These are phyloP conservation scores for Drosophila burlai DNA, from an alignment of 1,140 invertebrate species.

Conservation along the genomic window DNA sequence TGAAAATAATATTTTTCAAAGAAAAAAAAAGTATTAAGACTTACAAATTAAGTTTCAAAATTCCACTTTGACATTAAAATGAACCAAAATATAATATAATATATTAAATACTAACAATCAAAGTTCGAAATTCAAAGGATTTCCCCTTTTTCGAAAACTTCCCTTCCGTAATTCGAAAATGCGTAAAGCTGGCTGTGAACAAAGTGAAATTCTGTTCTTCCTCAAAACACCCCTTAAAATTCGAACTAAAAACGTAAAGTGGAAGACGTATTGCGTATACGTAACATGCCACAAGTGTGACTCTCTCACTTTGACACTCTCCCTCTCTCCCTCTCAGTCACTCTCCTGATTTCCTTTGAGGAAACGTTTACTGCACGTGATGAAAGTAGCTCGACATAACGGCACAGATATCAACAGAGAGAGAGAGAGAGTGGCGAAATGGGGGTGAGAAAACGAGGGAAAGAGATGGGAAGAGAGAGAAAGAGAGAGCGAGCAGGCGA, in stretches of 20 bases:
- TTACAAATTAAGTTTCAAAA: neutral
- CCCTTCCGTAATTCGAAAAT: conserved; percentile 17
- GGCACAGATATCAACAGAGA: conserved; percentile 43
- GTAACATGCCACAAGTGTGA: conserved; percentile 77
- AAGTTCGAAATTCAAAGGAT: neutral
- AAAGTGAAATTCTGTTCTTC: neutral
- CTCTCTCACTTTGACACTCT: conserved; percentile 24
- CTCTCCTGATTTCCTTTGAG: conserved; percentile 28
- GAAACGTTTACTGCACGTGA: conserved; percentile 72
- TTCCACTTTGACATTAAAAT: neutral
- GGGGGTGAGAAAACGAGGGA: conserved; percentile 5
- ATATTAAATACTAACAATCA: too few relatives aligned
- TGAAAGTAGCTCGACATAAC: conserved; percentile 70
- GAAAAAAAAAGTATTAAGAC: neutral
- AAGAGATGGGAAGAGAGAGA: conserved; percentile 3
- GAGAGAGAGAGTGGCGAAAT: conserved; percentile 11
- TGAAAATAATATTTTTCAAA: neutral
- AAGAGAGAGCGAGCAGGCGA: conserved; percentile 18
- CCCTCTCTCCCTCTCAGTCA: neutral
- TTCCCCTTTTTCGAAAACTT: conserved; percentile 16
- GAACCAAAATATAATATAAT: neutral
- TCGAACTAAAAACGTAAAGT: conserved; percentile 21
- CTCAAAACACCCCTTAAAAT: conserved; percentile 29
- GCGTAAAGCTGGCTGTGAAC: neutral
- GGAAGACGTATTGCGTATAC: conserved; percentile 28